Base-by-base conservation (phyloP, 2,888 invertebrate species). In the Liodrosophila aerea region DNA sequence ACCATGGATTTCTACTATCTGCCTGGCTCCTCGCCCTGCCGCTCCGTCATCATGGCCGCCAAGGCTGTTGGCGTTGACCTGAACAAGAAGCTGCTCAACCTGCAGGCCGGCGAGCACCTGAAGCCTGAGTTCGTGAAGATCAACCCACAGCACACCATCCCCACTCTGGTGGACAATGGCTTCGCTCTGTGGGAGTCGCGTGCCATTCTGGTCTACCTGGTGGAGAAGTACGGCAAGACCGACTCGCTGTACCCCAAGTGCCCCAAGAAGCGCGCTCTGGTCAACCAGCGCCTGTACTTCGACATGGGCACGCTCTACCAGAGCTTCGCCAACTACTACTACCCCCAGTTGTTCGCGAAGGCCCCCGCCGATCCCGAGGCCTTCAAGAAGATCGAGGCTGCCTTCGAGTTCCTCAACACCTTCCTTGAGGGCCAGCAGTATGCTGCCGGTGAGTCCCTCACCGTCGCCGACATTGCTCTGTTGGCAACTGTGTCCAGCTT, bases 131-230 rank as follows among this genome's bases (percentile, higher is more conserved):
- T 91, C 81, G 0, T 94, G 36, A 94, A 94, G 91, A 89, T 96
- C 37, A 96, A 96, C 88, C 95, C 96, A 0, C 95, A 96, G 90
- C 96, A 96, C 89, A 93, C 94, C 31, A 92, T 97, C 62, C 97
- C 97, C 7, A 96, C 96, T 0, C 89, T 97, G 53, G 93, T 94
- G 64, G 97, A 97, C 90, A 93, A 95, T 82, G 96, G 95, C 0
- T 94, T 96, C 86, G 90, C 92, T 7, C 89, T 97, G 60, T 95
- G 94, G 93, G 97, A 97, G 91, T 96, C 96, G 44, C 94, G 96
- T 39, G 94, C 96, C 66, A 96, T 97, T 87, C 92, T 94, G 89
- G 91, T 92, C 0, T 97, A 97, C 90, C 91, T 97, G 86, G 94
- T 92, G 29, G 94, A 94, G 90, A 94, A 95, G 85, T 96, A 96